phyloP scores from a whole-genome alignment of 2,888 invertebrate species.

The Aleiodes testaceus region DNA sequence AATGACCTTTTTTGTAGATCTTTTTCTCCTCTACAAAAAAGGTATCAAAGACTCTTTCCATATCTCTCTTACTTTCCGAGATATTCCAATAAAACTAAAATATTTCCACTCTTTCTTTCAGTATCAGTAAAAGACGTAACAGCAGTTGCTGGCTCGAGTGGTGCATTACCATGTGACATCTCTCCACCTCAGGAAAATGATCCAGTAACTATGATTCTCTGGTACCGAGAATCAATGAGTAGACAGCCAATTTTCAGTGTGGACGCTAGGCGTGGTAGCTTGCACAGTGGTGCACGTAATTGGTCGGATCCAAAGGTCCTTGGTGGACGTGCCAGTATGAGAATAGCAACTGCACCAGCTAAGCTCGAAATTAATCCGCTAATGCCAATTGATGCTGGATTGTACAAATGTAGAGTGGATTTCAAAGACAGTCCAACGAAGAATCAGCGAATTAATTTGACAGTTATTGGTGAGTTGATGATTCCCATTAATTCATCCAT shows the following conservation, averaged over 20 bases:
- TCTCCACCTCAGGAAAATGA: conserved; percentile 84
- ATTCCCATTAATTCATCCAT: no score
- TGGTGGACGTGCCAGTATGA: conserved; percentile 72
- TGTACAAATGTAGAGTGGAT: conserved; percentile 75
- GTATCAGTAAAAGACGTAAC: conserved; percentile 82
- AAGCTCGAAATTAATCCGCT: conserved; percentile 72
- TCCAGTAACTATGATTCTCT: conserved; percentile 91
- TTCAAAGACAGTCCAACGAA: conserved; percentile 74
- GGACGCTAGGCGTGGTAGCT: conserved; percentile 71
- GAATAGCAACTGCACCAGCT: conserved; percentile 68
- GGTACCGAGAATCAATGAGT: conserved; percentile 86
- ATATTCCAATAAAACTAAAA: no score
- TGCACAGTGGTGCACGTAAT: conserved; percentile 70
- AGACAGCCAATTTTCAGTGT: conserved; percentile 89
- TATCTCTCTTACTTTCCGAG: no score
- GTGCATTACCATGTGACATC: conserved; percentile 90
- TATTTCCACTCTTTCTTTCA: conserved; percentile 58
- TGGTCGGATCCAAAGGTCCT: conserved; percentile 73
- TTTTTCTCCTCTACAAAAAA: no score
- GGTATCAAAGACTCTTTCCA: no score
- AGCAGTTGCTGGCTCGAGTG: conserved; percentile 87
- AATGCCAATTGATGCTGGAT: conserved; percentile 72
- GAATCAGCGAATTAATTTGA: conserved; percentile 75
- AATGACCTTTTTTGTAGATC: no score
- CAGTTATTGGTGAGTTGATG: conserved; percentile 74